Evolutionary conservation across 2,888 invertebrate species (phyloP), one percentile per base, ranked within the genome.

Genomic region (Harpalus rufipes): DNA sequence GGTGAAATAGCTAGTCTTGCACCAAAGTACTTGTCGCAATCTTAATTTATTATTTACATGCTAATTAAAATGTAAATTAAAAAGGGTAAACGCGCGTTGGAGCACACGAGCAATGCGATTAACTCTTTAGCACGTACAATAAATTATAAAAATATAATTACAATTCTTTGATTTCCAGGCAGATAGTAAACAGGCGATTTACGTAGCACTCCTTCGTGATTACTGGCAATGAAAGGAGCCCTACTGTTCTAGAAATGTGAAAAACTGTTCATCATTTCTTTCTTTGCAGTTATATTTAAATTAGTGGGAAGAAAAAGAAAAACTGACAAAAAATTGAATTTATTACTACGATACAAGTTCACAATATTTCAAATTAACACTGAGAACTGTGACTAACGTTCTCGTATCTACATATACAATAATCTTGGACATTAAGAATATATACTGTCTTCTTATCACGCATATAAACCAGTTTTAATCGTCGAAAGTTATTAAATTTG

Each of bases 51-150:
- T 74, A 74, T 74, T 74, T 44, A 74, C 72, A 44, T 74, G 44
- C 72, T 74, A 74, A 74, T 74, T 74, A 74, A 74, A 74, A 74
- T 74, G 72, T 74, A 74, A 74, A 74, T 74, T 74, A 74, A 74
- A 74, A 74, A 74, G 72, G 72, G 72, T 74, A 74, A 74, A 44
- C 51, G 72, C 72, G 72, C 72, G 72, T 74, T 74, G 32, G 32
- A 68, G 68, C 68, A 68, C 68, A 68, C 68, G 25, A 14, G 68
- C 68, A 25, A 68, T 68, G 68, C 68, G 68, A 68, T 68, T 74
- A 74, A 74, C 72, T 44, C 72, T 74, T 74, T 74, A 74, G 18
- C 72, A 74, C 18, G 18, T 74, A 74, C 51, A 74, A 74, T 74
- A 74, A 74, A 74, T 74, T 74, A 74, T 74, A 74, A 74, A 44